phyloP scores from a whole-genome alignment of 1,140 invertebrate genomes.

The Drosophila kepulauana region DNA sequence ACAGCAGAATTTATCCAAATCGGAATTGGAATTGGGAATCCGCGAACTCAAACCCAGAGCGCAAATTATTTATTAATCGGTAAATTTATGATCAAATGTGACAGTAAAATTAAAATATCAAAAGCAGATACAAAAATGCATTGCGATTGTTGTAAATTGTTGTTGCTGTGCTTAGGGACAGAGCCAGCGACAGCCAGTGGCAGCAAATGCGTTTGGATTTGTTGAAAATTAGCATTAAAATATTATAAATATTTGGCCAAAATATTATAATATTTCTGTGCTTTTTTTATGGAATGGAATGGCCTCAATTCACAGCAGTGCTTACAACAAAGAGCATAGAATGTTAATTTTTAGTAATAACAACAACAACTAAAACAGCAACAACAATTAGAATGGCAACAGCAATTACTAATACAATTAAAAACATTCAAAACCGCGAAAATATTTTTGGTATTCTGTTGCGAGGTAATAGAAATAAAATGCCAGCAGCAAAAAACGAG shows the following conservation, averaged over 20 bases:
- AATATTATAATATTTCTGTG: slow-evolving; percentile 59
- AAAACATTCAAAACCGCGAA: slow-evolving; percentile 75
- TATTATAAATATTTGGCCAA: slow-evolving; percentile 82
- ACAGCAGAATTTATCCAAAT: slow-evolving; percentile 8
- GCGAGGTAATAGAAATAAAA: slow-evolving; percentile 29
- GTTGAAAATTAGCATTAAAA: slow-evolving; percentile 80
- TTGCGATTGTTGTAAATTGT: not conserved
- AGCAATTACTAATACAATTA: slow-evolving; percentile 62
- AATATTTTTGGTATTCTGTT: slow-evolving; percentile 58
- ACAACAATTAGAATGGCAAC: slow-evolving; percentile 18
- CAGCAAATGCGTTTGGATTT: slow-evolving; percentile 63
- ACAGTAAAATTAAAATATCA: slow-evolving; percentile 82
- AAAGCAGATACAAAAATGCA: slow-evolving; percentile 65
- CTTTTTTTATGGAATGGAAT: slow-evolving; percentile 24
- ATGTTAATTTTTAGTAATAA: slow-evolving; percentile 57
- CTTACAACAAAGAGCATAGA: slow-evolving; percentile 65
- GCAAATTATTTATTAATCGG: slow-evolving; percentile 74
- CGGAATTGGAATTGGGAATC: not conserved
- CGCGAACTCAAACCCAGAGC: slow-evolving; percentile 7
- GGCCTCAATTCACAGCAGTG: slow-evolving; percentile 34
- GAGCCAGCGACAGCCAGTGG: slow-evolving; percentile 19
- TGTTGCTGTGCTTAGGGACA: slow-evolving; percentile 44
- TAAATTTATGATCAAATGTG: slow-evolving; percentile 81
- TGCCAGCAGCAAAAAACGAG: slow-evolving; percentile 45
- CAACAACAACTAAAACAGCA: slow-evolving; percentile 33